Percentiles rank a stretch among this genome's conserved stretches.
These are phyloP conservation scores for Lycocorax pyrrhopterus DNA, from an alignment of 2,113 vertebrate species.

Conservation along the genomic window DNA sequence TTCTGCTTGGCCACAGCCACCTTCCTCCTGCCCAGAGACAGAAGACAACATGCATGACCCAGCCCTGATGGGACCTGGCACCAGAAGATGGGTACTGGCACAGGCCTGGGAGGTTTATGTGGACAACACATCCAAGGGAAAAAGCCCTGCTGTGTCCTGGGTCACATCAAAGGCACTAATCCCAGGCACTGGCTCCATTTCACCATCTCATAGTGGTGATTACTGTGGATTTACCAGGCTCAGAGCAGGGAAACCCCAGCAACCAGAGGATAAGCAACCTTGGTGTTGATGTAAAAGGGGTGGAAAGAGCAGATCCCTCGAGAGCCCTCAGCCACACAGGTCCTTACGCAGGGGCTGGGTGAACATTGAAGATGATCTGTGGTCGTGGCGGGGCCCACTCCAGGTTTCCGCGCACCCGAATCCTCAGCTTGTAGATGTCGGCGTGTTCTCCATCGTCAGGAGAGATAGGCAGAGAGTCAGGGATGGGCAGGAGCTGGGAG, in stretches of 20 bases:
- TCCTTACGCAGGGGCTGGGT: conserved; percentile 90
- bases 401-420: conserved; percentile 93
- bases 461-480: conserved; percentile 92
- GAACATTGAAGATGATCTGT: conserved; percentile 97
- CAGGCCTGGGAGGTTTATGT: neutral
- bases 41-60: neutral
- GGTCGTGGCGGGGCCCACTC: conserved; percentile 96
- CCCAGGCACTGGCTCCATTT: neutral
- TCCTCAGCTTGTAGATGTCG: conserved; percentile 94
- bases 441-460: conserved; percentile 95
- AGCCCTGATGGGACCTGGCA: neutral
- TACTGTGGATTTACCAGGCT: neutral
- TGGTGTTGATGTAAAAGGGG: neutral
- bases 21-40: conserved; percentile 82
- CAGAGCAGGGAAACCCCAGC: neutral
- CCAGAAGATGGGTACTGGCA: neutral
- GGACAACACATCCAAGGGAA: neutral
- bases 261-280: neutral
- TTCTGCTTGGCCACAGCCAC: conserved; percentile 93
- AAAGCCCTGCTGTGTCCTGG: neutral
- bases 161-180: neutral
- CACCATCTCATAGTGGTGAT: neutral
- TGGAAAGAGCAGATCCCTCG: neutral
- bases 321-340: fast-evolving
- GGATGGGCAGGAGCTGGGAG: conserved; percentile 90